Base-by-base conservation (phyloP, 2,113 vertebrate species). In the Mesitornis unicolor region DNA sequence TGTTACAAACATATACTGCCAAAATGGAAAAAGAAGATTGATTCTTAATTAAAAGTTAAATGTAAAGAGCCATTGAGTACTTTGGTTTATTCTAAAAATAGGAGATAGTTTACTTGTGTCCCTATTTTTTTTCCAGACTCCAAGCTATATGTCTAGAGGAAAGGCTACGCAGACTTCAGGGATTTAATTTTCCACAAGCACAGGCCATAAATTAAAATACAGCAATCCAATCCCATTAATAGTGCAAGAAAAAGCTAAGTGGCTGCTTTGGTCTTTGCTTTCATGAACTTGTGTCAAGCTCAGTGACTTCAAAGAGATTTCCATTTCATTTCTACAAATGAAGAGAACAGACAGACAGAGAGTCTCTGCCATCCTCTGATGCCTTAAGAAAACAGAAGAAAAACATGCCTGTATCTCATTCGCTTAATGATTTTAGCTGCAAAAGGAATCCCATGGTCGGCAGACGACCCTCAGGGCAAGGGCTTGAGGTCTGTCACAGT, bases 301-400 rank as follows among this genome's bases (percentile, higher is more conserved):
- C 73, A 43, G 80, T 84, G 67, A 91, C 84, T 91, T 95, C 86
- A 96, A 94, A 96, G 89, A 96, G 93, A 96, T 90, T 96, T 69
- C 80, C 74, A 93, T 90, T 96, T 95, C 91, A 90, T 87, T 93
- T 95, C 92, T 95, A 94, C 65, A 83, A 92, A 82, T 77, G 85
- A 94, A 92, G 74, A 90, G 89, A 97, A 84, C 26, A 95, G 96
- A 96, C 91, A 97, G 95, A 96, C 93, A 95, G 90, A 92, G 83
- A 92, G 68, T 48, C 70, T 92, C 90, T 93, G 87, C 79, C 82
- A 60, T 90, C 84, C 88, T 88, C 81, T 88, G 84, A 91, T 96
- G 70, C 90, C 76, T 84, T 88, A 84, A 90, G 89, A 81, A 95
- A 92, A 89, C 69, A 97, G 90, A 84, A 91, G 92, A 95, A 89